These are phyloP conservation scores for Megaptera novaeangliae DNA, from an alignment of 2,113 vertebrate species.

Conservation along the genomic window DNA sequence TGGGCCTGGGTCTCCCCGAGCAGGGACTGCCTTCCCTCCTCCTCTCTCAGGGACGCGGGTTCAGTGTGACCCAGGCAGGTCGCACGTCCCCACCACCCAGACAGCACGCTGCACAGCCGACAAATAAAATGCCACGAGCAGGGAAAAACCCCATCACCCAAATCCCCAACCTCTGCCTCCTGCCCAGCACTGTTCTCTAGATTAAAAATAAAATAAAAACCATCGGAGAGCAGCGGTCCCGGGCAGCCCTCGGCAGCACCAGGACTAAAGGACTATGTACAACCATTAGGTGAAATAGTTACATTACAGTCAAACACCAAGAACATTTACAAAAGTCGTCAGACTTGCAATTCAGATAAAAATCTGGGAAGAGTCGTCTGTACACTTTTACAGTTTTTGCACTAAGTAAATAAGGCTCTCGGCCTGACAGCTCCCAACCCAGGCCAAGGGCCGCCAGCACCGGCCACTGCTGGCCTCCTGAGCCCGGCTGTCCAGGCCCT, in stretches of 20 bases:
- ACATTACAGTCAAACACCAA: slow-evolving; percentile 89
- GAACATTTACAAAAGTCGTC: slow-evolving; percentile 87
- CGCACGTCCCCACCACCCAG: neutral
- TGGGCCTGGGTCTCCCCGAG: neutral
- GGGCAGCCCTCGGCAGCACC: slow-evolving; percentile 81
- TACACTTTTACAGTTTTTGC: slow-evolving; percentile 77
- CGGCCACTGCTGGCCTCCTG: neutral
- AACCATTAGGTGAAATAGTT: slow-evolving; percentile 83
- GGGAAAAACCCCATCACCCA: neutral
- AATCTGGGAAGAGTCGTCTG: slow-evolving; percentile 73
- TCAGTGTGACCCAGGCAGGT: neutral
- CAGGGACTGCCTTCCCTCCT: neutral
- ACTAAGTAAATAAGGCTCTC: slow-evolving; percentile 80
- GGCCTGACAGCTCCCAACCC: slow-evolving; percentile 64
- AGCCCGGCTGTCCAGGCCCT: slow-evolving; percentile 55
- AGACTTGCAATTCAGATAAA: slow-evolving; percentile 81
- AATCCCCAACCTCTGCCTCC: neutral
- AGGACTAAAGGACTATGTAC: slow-evolving; percentile 87
- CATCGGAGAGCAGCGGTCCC: slow-evolving; percentile 73
- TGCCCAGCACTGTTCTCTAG: slow-evolving; percentile 56
- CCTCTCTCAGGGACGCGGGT: accelerated
- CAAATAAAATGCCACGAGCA: neutral
- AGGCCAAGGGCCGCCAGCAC: neutral
- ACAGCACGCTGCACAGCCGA: neutral
- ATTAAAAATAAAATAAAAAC: slow-evolving; percentile 40